phyloP scores from a whole-genome alignment of 1,140 invertebrate genomes.

The Psix sp. region DNA sequence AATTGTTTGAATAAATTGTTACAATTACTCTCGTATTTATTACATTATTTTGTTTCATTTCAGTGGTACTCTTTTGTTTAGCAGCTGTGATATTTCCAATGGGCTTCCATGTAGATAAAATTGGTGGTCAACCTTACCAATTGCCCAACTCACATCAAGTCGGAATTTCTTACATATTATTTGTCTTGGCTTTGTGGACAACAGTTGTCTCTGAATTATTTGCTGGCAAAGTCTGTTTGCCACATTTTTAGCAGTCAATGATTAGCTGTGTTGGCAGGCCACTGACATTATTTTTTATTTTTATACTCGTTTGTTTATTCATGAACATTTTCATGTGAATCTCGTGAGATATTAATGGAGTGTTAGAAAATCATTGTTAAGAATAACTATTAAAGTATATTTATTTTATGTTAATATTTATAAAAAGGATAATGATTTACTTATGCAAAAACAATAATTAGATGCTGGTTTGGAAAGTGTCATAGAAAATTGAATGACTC shows the following conservation, averaged over 20 bases:
- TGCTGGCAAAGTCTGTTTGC: constrained; percentile 97
- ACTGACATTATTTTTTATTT: constrained; percentile 46
- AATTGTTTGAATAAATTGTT: constrained; percentile 2
- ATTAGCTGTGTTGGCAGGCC: constrained; percentile 27
- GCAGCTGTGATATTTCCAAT: constrained; percentile 97
- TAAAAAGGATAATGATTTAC: too few species aligned
- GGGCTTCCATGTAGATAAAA: constrained; percentile 96
- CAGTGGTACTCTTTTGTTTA: constrained; percentile 96
- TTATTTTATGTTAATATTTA: too few species aligned
- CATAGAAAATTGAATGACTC: too few species aligned
- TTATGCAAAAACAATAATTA: too few species aligned
- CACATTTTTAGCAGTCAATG: constrained; percentile 86
- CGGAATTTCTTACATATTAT: constrained; percentile 96
- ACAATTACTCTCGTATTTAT: constrained; percentile 8
- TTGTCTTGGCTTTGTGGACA: constrained; percentile 96
- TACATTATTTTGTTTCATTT: constrained; percentile 74
- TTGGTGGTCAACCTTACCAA: constrained; percentile 96
- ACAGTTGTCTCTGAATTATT: constrained; percentile 97
- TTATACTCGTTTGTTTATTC: constrained; percentile 50
- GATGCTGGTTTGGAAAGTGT: too few species aligned
- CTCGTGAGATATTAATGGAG: too few species aligned
- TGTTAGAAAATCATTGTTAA: too few species aligned
- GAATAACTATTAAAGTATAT: too few species aligned
- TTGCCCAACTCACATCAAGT: constrained; percentile 96
- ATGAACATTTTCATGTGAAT: too few species aligned